Evolutionary conservation across 2,113 vertebrate genomes (phyloP).

Genomic region (Nibea coibor): DNA sequence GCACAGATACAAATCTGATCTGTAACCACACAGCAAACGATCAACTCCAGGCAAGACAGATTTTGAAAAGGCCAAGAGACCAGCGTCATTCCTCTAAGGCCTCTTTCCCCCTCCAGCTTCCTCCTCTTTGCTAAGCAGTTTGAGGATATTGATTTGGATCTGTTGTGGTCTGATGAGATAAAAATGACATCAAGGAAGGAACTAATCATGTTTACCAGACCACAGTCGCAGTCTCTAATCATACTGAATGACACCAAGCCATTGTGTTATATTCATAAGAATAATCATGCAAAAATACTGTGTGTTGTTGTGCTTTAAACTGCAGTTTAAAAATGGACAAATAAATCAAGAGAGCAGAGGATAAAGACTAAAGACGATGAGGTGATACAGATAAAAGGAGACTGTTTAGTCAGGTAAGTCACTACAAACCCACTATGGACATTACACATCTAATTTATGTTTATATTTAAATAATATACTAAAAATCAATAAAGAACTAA

Average conservation of each 20-base stretch:
- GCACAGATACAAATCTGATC: slow-evolving; percentile 7
- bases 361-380: neutral
- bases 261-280: neutral
- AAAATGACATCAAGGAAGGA: slow-evolving; percentile 45
- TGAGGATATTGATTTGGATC: slow-evolving; percentile 61
- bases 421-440: too few species aligned
- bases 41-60: slow-evolving; percentile 20
- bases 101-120: slow-evolving; percentile 15
- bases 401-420: neutral
- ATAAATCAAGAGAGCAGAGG: neutral
- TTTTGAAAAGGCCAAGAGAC: slow-evolving; percentile 44
- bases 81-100: slow-evolving; percentile 21
- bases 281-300: too few species aligned
- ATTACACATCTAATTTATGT: neutral
- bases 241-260: slow-evolving; percentile 21
- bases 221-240: slow-evolving; percentile 39
- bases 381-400: neutral
- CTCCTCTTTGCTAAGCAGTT: slow-evolving; percentile 24
- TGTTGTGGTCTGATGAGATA: slow-evolving; percentile 36
- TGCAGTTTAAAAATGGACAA: neutral
- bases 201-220: slow-evolving; percentile 56
- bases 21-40: slow-evolving; percentile 24
- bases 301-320: neutral
- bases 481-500: neutral
- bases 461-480: neutral